These are phyloP conservation scores for Gymnogyps californianus DNA, from an alignment of 2,113 vertebrate genomes.

Conservation along the genomic window DNA sequence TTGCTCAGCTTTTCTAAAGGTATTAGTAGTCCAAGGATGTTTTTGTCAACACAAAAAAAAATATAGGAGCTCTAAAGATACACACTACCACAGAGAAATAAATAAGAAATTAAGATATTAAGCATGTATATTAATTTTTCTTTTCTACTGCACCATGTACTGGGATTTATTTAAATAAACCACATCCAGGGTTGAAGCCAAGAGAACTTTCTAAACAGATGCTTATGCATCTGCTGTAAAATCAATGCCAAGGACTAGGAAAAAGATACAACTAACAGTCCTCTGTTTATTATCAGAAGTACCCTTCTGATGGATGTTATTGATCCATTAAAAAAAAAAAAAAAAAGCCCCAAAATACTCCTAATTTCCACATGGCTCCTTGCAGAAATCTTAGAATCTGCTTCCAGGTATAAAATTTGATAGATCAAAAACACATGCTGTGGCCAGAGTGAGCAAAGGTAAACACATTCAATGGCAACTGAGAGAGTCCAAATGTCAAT, in stretches of 20 bases:
- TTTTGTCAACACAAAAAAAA: not conserved
- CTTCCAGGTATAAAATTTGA: not conserved
- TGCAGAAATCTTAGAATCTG: not conserved
- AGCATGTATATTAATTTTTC: not conserved
- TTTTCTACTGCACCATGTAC: not conserved
- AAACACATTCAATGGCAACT: not conserved
- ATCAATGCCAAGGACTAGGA: not conserved
- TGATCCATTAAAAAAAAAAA: not conserved
- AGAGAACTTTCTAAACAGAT: not conserved
- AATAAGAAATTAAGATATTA: not conserved
- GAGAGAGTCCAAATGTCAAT: not conserved
- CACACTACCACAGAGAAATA: not conserved
- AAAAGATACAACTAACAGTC: not conserved
- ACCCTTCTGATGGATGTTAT: not conserved
- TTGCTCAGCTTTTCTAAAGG: not conserved
- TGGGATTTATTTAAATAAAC: not conserved
- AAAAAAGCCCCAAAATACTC: not conserved
- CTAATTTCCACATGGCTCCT: not conserved
- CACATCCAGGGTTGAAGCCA: not conserved
- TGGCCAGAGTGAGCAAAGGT: not conserved
- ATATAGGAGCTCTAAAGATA: not conserved
- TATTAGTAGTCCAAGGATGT: not conserved
- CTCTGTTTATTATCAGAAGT: not conserved
- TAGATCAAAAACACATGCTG: not conserved
- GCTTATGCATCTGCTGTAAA: not conserved